phyloP scores from a whole-genome alignment of 2,797 vertebrate species.

The Denticeps clupeoides region DNA sequence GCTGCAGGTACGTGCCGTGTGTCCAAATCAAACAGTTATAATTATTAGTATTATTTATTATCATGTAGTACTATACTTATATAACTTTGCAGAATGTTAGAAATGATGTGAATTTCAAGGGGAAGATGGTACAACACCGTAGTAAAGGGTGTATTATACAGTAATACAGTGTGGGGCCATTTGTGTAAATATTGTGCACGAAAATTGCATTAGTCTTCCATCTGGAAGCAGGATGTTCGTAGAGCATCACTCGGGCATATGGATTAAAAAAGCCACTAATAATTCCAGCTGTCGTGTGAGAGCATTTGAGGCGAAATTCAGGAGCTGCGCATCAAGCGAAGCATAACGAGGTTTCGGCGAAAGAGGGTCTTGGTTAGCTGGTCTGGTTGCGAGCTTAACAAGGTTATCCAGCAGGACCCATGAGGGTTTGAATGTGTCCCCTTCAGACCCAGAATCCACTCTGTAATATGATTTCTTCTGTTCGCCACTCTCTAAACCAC shows the following conservation, averaged over 20 bases:
- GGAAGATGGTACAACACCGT: constrained; percentile 38
- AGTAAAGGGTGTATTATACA: constrained; percentile 35
- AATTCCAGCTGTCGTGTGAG: constrained; percentile 61
- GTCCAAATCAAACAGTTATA: background rate
- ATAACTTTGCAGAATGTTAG: too few species aligned
- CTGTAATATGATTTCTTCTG: too few species aligned
- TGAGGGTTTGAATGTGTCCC: too few species aligned
- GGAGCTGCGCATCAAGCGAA: constrained; percentile 56
- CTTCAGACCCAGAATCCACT: too few species aligned
- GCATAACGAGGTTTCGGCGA: constrained; percentile 60
- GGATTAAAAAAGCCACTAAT: constrained; percentile 55
- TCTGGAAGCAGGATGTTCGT: constrained; percentile 51
- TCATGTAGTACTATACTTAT: too few species aligned
- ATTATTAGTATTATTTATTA: too few species aligned
- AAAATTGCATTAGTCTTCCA: constrained; percentile 61
- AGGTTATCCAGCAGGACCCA: constrained; percentile 38
- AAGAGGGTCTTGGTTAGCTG: constrained; percentile 52
- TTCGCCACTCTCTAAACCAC: too few species aligned
- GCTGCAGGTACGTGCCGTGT: constrained; percentile 37
- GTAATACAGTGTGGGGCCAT: constrained; percentile 9
- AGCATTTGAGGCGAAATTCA: constrained; percentile 58
- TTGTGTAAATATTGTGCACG: constrained; percentile 63
- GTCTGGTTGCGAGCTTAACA: constrained; percentile 47
- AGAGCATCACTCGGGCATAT: constrained; percentile 53
- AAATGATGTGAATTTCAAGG: constrained; percentile 38